These are phyloP conservation scores for Lasioglossum oenotherae DNA, from an alignment of 2,888 invertebrate species.

Conservation along the genomic window DNA sequence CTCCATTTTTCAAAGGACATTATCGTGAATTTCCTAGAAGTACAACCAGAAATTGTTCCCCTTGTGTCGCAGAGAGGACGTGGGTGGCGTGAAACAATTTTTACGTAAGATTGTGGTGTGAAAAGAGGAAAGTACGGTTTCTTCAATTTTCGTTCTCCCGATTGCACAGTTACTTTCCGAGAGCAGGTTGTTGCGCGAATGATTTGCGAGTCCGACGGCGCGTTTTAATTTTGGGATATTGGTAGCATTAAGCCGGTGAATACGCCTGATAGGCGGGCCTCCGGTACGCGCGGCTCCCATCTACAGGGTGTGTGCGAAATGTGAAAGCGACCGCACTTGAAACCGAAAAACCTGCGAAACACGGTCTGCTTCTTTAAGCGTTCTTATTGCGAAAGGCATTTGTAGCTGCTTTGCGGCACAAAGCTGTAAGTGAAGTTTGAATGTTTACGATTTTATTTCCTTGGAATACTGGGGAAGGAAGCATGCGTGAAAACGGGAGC, in stretches of 20 bases:
- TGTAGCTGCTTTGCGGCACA: background rate
- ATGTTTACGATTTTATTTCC: background rate
- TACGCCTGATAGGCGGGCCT: constrained; percentile 63
- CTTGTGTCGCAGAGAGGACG: background rate
- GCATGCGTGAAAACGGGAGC: background rate
- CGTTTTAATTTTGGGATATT: constrained; percentile 79
- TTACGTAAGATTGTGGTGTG: constrained; percentile 19
- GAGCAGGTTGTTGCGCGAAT: constrained; percentile 68
- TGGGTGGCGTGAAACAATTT: background rate
- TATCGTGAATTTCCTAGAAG: background rate
- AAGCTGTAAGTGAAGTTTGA: background rate
- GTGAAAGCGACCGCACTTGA: background rate
- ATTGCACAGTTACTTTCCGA: constrained; percentile 61
- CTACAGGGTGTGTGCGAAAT: constrained; percentile 64
- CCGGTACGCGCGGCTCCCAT: constrained; percentile 47
- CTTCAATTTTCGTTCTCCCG: constrained; percentile 13
- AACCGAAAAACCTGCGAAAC: background rate
- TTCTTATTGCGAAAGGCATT: constrained; percentile 7
- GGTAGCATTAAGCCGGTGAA: constrained; percentile 71
- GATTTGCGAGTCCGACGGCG: constrained; percentile 75
- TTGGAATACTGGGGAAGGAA: background rate
- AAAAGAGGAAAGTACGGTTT: constrained; percentile 27
- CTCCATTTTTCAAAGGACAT: background rate
- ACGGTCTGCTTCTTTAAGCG: background rate
- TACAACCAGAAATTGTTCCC: background rate